These are phyloP conservation scores for Pachyseris speciosa DNA, from an alignment of 64 coral and sea anemone species.

Conservation along the genomic window DNA sequence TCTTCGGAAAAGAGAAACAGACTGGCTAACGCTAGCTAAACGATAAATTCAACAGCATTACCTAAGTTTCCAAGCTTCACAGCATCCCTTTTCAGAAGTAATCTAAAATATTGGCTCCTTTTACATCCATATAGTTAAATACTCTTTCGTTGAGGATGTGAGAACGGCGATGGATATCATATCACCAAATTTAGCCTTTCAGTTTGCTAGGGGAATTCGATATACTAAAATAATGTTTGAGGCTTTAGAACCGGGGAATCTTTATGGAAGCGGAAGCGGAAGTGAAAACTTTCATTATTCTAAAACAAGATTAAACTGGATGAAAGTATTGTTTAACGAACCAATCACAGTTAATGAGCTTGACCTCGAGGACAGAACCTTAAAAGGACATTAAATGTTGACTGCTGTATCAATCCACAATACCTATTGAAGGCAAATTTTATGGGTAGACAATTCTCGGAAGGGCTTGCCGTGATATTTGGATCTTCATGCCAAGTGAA, in stretches of 20 bases:
- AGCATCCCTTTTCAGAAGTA: not conserved
- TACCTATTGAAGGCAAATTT: too few species aligned
- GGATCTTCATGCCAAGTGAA: too few species aligned
- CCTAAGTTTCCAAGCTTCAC: not conserved
- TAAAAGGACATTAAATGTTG: slow-evolving; percentile 4
- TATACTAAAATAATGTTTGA: not conserved
- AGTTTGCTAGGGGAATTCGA: not conserved
- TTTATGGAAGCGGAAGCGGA: not conserved
- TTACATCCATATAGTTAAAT: not conserved
- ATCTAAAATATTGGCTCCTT: not conserved
- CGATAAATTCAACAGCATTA: not conserved
- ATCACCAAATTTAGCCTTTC: slow-evolving; percentile 18
- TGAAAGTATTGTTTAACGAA: not conserved
- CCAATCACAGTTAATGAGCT: not conserved
- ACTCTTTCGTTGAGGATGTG: not conserved
- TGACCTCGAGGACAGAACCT: not conserved
- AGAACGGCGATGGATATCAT: not conserved
- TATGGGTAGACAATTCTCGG: too few species aligned
- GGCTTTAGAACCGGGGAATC: not conserved
- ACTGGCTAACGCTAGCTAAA: too few species aligned
- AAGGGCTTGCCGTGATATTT: too few species aligned
- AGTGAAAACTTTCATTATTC: not conserved
- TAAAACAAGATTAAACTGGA: not conserved
- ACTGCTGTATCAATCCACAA: too few species aligned
- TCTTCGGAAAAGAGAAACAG: too few species aligned